These are phyloP conservation scores for Actenoides lindsayi DNA, from an alignment of 2,113 vertebrate genomes.

Conservation along the genomic window DNA sequence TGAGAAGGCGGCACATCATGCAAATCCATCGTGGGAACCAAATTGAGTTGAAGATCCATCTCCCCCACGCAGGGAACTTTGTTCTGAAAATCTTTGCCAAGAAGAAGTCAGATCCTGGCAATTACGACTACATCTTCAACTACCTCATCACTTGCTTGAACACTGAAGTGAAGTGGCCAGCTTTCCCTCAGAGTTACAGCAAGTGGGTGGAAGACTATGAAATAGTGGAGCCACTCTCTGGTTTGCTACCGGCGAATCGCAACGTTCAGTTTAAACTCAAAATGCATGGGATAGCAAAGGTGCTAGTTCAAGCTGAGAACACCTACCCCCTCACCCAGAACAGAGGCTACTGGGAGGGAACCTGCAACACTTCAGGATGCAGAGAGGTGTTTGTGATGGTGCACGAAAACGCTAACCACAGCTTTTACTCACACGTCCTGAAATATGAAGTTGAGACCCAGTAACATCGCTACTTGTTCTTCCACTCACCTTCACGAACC, in stretches of 20 bases:
- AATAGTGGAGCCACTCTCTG: slow-evolving; percentile 79
- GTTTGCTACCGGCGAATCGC: slow-evolving; percentile 77
- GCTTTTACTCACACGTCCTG: slow-evolving; percentile 77
- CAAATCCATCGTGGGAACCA: slow-evolving; percentile 65
- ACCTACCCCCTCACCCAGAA: slow-evolving; percentile 66
- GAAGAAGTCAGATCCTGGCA: slow-evolving; percentile 75
- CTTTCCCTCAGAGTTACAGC: slow-evolving; percentile 77
- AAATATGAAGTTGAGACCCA: slow-evolving; percentile 77
- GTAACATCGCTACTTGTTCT: slow-evolving; percentile 7
- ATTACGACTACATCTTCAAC: slow-evolving; percentile 79
- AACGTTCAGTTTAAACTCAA: slow-evolving; percentile 78
- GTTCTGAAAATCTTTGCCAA: slow-evolving; percentile 79
- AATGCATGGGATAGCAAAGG: slow-evolving; percentile 76
- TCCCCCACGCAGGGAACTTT: slow-evolving; percentile 79
- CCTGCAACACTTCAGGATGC: slow-evolving; percentile 77
- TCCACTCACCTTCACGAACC: not conserved
- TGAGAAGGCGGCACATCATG: slow-evolving; percentile 72
- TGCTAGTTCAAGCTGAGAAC: slow-evolving; percentile 73
- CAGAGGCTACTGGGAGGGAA: slow-evolving; percentile 80
- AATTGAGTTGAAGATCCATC: slow-evolving; percentile 75
- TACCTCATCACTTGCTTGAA: slow-evolving; percentile 82
- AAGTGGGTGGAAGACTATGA: slow-evolving; percentile 79
- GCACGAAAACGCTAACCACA: slow-evolving; percentile 80
- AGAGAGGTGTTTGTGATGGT: slow-evolving; percentile 79
- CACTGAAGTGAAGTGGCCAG: slow-evolving; percentile 76